A percentile compares a stretch with the other conserved stretches of the same genome.
Conservation (phyloP, 2,888 invertebrate genomes). For the Noctua fimbriata region DNA sequence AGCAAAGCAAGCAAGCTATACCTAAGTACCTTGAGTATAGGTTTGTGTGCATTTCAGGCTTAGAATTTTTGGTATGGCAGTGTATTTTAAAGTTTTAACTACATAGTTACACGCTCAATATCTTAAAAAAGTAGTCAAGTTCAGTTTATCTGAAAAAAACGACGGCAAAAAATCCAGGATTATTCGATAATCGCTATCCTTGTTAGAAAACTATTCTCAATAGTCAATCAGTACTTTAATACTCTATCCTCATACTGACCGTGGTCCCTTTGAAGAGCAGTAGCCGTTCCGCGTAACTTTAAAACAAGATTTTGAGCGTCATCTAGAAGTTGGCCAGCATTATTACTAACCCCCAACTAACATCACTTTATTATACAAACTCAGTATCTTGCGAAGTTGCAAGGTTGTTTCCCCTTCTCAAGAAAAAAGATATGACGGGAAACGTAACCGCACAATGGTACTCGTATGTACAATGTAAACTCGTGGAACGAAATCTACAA, state of each 20-base stretch:
- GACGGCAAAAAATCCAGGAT: not conserved
- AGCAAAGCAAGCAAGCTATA: no score
- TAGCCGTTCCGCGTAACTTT: conserved; percentile 8
- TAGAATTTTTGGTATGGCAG: no score
- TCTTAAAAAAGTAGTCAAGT: no score
- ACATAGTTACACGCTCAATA: no score
- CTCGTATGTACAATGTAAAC: not conserved
- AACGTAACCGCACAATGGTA: not conserved
- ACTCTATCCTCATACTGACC: not conserved
- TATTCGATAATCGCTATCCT: not conserved
- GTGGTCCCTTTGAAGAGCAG: no score
- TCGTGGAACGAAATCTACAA: not conserved
- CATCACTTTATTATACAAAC: not conserved
- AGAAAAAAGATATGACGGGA: not conserved
- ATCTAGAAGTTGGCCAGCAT: conserved; percentile 26
- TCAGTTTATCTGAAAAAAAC: not conserved
- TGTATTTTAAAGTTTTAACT: no score
- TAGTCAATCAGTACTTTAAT: not conserved
- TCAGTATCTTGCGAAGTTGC: not conserved
- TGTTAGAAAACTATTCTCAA: conserved; percentile 14
- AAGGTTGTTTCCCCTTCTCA: not conserved
- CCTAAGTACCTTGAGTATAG: no score
- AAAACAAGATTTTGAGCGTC: conserved; percentile 29
- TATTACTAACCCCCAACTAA: conserved; percentile 11
- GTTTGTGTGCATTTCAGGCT: no score